phyloP scores from a whole-genome alignment of 2,888 invertebrate genomes.

The Molorchus minor region DNA sequence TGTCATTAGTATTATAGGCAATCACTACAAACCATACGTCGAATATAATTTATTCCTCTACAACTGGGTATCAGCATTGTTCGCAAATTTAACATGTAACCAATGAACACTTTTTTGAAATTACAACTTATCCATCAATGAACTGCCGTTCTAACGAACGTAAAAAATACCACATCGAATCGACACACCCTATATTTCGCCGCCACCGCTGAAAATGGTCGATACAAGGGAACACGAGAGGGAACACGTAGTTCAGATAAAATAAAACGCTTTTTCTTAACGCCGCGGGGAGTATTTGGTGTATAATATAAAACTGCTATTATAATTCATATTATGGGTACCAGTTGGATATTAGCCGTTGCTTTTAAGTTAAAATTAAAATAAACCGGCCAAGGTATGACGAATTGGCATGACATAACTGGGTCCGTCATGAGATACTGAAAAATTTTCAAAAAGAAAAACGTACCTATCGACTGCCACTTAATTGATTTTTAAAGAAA shows the following conservation, averaged over 20 bases:
- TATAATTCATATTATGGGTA: too few species aligned
- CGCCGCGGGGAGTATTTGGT: neutral
- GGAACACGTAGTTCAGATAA: slow-evolving; percentile 35
- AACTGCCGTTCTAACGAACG: too few species aligned
- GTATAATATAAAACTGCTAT: too few species aligned
- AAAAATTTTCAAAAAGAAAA: neutral
- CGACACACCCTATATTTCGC: slow-evolving; percentile 27
- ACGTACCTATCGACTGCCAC: neutral
- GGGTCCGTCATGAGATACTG: neutral
- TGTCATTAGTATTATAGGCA: too few species aligned
- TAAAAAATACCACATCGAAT: slow-evolving; percentile 10
- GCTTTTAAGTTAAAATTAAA: neutral
- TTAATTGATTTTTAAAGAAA: too few species aligned
- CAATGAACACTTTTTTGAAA: too few species aligned
- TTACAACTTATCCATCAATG: too few species aligned
- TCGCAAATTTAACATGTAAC: too few species aligned
- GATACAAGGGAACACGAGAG: slow-evolving; percentile 29
- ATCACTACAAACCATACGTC: too few species aligned
- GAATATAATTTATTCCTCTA: too few species aligned
- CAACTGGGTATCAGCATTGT: too few species aligned
- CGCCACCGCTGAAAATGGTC: slow-evolving; percentile 40
- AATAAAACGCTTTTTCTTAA: slow-evolving; percentile 21
- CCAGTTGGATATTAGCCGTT: too few species aligned
- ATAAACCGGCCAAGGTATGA: neutral
- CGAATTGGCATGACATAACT: neutral